Base-by-base conservation (phyloP, 2,888 invertebrate species). In the Dicyrtomina minuta region DNA sequence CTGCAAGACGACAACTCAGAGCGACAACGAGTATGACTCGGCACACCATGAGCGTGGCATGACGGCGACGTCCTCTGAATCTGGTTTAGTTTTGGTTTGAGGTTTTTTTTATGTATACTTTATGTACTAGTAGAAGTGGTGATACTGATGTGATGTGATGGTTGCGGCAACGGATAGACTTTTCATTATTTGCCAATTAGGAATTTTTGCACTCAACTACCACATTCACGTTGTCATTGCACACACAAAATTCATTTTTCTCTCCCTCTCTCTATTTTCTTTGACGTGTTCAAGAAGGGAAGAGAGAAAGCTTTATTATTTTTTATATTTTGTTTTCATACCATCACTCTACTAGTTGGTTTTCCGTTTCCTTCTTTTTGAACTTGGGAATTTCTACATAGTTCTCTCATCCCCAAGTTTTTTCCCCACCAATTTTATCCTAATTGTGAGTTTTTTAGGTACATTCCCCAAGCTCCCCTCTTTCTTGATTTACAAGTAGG, bases 101-200 rank as follows among this genome's bases (percentile, higher is more conserved):
- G 33, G 33, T 33, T 33, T 33, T 33, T 33, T 33, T 33, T 33
- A 33, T 33, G 33, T 33, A 33, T 8, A 43, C 43, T 20, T 51
- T 49, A 33, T 43, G 58, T 15, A 66, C 59, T 58, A 26, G 8
- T 39, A 60, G 59, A 51, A 60, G 41, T 26, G 39, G 12, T 26
- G n/a, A 58, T 10, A 27, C 58, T 12, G 2, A n/a, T 15, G 27
- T 22, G 8, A 26, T 15, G 41, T 20, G 22, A 59, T 33, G 22
- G n/a, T 26, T 3, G 41, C 17, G 8, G 33, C 5, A 17, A 6
- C 5, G 53, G 24, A 56, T 43, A 13, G 59, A 59, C 65, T 70
- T 70, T 70, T 70, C 70, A 70, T 70, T 70, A 70, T 70, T 70
- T 70, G 70, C 60, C 70, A 70, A 70, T 70, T 65, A 70, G 65